Evolutionary conservation across 2,797 vertebrate genomes (phyloP).

Genomic region (Hydrocynus forskahlii): DNA sequence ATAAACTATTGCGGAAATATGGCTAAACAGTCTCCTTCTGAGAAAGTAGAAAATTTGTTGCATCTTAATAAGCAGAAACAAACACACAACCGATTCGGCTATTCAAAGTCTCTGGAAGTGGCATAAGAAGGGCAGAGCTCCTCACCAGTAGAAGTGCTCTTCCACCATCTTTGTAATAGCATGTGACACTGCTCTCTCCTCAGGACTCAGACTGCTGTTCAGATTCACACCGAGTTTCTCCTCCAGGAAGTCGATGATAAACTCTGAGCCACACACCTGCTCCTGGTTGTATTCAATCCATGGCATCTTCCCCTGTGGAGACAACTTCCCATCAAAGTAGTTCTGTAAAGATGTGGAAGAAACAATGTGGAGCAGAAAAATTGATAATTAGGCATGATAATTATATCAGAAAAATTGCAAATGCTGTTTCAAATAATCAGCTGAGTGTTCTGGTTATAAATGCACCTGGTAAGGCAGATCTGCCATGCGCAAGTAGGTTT

Average conservation of each 20-base stretch:
- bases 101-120: not conserved
- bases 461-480: constrained; percentile 96
- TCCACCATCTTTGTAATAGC: constrained; percentile 97
- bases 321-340: constrained; percentile 98
- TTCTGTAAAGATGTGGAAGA: constrained; percentile 79
- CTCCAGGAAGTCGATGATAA: constrained; percentile 98
- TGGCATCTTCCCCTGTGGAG: constrained; percentile 98
- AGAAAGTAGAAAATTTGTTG: no score
- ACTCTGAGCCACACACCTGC: constrained; percentile 92
- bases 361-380: not conserved
- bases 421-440: no score
- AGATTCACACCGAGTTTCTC: constrained; percentile 93
- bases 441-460: no score
- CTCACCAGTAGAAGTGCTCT: constrained; percentile 98
- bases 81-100: no score
- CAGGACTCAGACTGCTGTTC: constrained; percentile 88
- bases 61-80: no score
- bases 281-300: constrained; percentile 98
- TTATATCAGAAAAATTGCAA: no score
- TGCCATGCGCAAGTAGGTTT: constrained; percentile 97
- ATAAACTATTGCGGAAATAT: not conserved
- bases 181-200: constrained; percentile 91
- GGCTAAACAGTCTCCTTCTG: not conserved
- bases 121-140: not conserved
- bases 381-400: no score